A percentile compares a stretch with the other conserved stretches of the same genome.
These are phyloP conservation scores for Onychomys arenicola DNA, from an alignment of 2,797 vertebrate genomes.

Conservation along the genomic window DNA sequence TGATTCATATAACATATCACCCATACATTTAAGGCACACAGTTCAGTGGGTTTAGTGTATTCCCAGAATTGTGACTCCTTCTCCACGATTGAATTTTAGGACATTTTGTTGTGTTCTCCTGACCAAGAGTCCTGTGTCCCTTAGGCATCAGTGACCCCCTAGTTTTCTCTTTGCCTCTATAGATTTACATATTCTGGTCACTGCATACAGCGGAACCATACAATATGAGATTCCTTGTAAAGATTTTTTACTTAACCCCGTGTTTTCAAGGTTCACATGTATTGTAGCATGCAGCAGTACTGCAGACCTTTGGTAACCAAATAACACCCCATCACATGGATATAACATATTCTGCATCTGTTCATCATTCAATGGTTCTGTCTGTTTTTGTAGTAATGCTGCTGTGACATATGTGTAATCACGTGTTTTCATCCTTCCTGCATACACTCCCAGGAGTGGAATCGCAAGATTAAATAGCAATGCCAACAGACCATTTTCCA, in stretches of 20 bases:
- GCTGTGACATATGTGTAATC: not conserved
- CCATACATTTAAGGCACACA: not conserved
- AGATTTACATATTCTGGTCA: too few species aligned
- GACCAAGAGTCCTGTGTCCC: not conserved
- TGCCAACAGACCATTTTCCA: not conserved
- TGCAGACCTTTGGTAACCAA: not conserved
- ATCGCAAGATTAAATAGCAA: too few species aligned
- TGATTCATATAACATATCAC: not conserved
- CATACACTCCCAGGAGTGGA: accelerated
- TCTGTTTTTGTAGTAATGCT: not conserved
- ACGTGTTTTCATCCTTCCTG: not conserved
- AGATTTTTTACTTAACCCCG: not conserved
- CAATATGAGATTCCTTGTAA: not conserved
- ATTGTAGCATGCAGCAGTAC: not conserved
- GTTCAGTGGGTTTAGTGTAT: accelerated
- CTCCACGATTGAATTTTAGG: not conserved
- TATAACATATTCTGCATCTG: not conserved
- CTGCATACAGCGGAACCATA: not conserved
- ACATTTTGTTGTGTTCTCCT: not conserved
- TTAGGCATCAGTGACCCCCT: not conserved
- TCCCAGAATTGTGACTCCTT: not conserved
- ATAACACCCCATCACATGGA: not conserved
- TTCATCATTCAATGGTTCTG: not conserved
- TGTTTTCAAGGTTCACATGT: not conserved
- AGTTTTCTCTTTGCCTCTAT: not conserved